A percentile compares a stretch with the other conserved stretches of the same genome.
Conservation (phyloP, 64 coral and sea anemone genomes). For the Dendronephthya gigantea region DNA sequence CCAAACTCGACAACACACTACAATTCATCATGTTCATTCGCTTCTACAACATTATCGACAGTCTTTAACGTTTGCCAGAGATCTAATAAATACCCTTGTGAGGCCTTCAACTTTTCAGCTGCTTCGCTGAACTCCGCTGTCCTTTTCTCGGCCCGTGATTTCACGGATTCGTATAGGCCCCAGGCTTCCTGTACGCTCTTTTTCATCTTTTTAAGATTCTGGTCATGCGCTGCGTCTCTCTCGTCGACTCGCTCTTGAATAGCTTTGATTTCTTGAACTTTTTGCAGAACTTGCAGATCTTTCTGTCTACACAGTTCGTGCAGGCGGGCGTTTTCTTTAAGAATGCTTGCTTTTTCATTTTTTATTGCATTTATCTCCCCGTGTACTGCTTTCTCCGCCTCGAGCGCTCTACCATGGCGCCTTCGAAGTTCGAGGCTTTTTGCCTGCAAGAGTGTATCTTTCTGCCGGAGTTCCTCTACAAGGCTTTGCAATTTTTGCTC, state of each 20-base stretch:
- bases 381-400: not conserved
- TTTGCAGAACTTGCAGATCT: constrained; percentile 50
- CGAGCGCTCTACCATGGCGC: not conserved
- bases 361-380: constrained; percentile 2
- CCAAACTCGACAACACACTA: constrained; percentile 46
- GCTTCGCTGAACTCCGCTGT: constrained; percentile 53
- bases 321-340: constrained; percentile 40
- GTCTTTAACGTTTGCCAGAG: constrained; percentile 70
- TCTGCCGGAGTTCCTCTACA: not conserved
- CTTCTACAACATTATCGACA: constrained; percentile 36
- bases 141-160: constrained; percentile 52
- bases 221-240: not conserved
- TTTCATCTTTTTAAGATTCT: constrained; percentile 12
- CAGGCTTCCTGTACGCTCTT: constrained; percentile 56
- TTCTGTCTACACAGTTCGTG: constrained; percentile 54
- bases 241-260: constrained; percentile 43
- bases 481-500: not conserved
- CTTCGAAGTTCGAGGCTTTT: not conserved
- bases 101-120: constrained; percentile 48
- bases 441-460: not conserved
- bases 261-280: constrained; percentile 43
- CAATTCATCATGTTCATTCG: constrained; percentile 40
- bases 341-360: constrained; percentile 64
- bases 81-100: constrained; percentile 47
- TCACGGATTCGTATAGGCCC: constrained; percentile 64